Evolutionary conservation across 2,113 vertebrate species (phyloP), one percentile per base, ranked within the genome.

Genomic region (Amazona vittata): DNA sequence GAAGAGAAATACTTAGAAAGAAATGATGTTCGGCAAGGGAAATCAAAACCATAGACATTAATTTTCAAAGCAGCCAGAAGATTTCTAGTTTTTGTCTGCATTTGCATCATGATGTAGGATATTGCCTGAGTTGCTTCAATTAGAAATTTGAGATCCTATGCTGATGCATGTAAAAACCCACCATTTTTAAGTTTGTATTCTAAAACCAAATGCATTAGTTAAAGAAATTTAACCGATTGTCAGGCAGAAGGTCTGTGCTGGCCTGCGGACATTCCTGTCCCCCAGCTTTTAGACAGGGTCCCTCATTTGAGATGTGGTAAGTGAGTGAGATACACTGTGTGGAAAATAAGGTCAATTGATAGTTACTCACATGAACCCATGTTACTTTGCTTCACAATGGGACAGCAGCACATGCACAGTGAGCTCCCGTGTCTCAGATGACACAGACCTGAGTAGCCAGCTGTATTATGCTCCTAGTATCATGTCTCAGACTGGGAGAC

Each of bases 391-490:
- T 89, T 83, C 74, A 47, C 69, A 76, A 26, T 64, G 70, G 73
- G 62, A 14, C 50, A 82, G 31, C 22, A 78, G 80, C 60, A 68
- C 69, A 76, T 7, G 20, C 89, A 91, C 47, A 84, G 74, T 28
- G 74, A 91, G 70, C 64, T 92, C 60, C 86, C 55, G 86, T 70
- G 41, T 46, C 93, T 94, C 83, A 70, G 79, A 65, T 75, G 80
- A 84, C 73, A 63, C 44, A 60, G 28, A 35, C 52, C 3, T 25
- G 77, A 81, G 64, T 73, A 95, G 55, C 60, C 91, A 92, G 83
- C 43, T 91, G 86, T 64, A 60, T 78, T 89, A 39, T 75, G 69
- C 76, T 35, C 43, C 77, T 89, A 1, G 2, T 44, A 29, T 39
- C 0, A 0, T 4, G 12, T 81, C 83, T 49, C 60, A 84, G 73